phyloP scores from a whole-genome alignment of 2,113 vertebrate species.

The Zapus hudsonius region DNA sequence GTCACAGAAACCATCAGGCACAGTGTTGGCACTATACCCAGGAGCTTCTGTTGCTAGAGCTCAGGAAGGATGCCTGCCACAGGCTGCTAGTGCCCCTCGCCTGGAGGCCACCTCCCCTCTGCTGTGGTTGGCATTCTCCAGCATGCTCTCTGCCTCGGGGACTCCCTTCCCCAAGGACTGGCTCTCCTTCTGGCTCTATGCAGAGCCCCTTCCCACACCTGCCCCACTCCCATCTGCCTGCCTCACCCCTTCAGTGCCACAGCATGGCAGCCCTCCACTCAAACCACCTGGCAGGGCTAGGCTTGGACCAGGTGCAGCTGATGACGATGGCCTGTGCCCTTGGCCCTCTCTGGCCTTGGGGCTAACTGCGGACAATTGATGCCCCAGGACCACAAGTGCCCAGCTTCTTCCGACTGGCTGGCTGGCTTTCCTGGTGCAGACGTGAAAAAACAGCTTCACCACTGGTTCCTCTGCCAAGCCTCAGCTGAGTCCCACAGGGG shows the following conservation, averaged over 20 bases:
- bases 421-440: background rate
- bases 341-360: conserved; percentile 24
- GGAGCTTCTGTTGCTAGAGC: background rate
- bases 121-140: background rate
- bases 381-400: background rate
- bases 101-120: background rate
- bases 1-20: conserved; percentile 50
- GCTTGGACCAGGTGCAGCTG: conserved; percentile 22
- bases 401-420: background rate
- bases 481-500: background rate
- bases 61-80: background rate
- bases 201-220: conserved; percentile 62
- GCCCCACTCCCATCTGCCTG: conserved; percentile 64
- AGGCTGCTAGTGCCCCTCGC: background rate
- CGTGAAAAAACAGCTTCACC: background rate
- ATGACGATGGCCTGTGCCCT: conserved; percentile 29
- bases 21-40: background rate
- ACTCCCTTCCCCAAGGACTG: conserved; percentile 39
- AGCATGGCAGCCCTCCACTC: conserved; percentile 44
- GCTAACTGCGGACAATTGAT: background rate
- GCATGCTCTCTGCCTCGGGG: background rate
- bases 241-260: conserved; percentile 15
- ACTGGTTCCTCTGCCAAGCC: background rate
- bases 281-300: conserved; percentile 51
- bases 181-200: conserved; percentile 63